Conservation (phyloP, 2,113 vertebrate genomes). For the Pangasianodon hypophthalmus region DNA sequence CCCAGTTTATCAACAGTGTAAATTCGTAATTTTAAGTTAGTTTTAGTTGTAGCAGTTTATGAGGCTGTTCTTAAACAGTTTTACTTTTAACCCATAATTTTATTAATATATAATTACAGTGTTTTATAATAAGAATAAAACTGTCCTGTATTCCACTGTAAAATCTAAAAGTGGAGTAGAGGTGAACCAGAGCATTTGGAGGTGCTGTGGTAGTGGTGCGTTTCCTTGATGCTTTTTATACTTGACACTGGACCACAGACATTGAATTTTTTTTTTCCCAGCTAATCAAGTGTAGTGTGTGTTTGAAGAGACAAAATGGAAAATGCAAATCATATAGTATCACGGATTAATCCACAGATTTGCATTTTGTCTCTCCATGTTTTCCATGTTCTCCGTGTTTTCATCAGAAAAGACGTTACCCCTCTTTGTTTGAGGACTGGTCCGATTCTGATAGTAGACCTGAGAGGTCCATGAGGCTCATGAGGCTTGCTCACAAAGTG, state of each 20-base stretch:
- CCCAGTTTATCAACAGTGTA: neutral
- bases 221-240: neutral
- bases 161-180: neutral
- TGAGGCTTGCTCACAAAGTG: slow-evolving; percentile 26
- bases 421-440: slow-evolving; percentile 11
- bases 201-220: neutral
- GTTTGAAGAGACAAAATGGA: neutral
- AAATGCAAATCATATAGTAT: neutral
- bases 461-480: slow-evolving; percentile 1
- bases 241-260: neutral
- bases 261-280: neutral
- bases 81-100: neutral
- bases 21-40: neutral
- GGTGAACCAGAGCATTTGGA: neutral
- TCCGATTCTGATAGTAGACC: slow-evolving; percentile 30
- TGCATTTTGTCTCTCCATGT: neutral
- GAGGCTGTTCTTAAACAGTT: neutral
- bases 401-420: slow-evolving; percentile 27
- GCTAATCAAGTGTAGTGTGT: neutral
- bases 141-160: neutral
- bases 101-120: neutral
- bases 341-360: neutral
- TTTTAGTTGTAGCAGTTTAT: neutral
- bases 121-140: neutral
- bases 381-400: no score